These are phyloP conservation scores for Trematomus bernacchii DNA, from an alignment of 2,797 vertebrate genomes.

Conservation along the genomic window DNA sequence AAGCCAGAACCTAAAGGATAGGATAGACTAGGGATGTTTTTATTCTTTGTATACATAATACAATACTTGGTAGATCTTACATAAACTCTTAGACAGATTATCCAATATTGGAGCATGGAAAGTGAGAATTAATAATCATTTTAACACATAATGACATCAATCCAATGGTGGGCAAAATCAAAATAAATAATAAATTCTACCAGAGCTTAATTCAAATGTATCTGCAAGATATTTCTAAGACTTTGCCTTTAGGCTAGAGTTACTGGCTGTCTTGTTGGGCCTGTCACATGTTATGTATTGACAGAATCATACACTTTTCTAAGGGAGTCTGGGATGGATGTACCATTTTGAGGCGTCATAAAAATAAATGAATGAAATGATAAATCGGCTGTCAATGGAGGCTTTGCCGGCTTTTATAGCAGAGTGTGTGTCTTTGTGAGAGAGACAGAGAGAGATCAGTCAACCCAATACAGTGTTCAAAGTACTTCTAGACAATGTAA, in stretches of 20 bases:
- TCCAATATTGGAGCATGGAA: neutral
- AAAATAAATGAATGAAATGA: conserved; percentile 6
- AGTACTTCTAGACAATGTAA: conserved; percentile 10
- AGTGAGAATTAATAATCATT: neutral
- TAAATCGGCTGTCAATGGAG: neutral
- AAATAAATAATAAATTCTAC: too few relatives aligned
- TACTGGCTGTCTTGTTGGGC: neutral
- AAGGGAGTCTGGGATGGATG: neutral
- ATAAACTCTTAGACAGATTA: conserved; percentile 2
- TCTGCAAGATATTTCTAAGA: neutral
- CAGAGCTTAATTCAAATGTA: neutral
- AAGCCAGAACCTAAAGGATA: neutral
- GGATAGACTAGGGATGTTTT: neutral
- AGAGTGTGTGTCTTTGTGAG: neutral
- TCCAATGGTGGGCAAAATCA: neutral
- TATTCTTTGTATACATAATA: conserved; percentile 1
- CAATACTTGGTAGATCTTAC: neutral
- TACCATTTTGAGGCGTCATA: neutral
- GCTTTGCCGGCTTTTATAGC: neutral
- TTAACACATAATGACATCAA: neutral
- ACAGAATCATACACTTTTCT: neutral
- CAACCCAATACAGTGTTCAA: conserved; percentile 11
- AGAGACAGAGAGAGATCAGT: neutral
- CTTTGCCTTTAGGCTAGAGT: neutral
- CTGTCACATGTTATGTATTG: neutral